Conservation (phyloP, 2,113 vertebrate genomes). For the Stigmatopora argus region DNA sequence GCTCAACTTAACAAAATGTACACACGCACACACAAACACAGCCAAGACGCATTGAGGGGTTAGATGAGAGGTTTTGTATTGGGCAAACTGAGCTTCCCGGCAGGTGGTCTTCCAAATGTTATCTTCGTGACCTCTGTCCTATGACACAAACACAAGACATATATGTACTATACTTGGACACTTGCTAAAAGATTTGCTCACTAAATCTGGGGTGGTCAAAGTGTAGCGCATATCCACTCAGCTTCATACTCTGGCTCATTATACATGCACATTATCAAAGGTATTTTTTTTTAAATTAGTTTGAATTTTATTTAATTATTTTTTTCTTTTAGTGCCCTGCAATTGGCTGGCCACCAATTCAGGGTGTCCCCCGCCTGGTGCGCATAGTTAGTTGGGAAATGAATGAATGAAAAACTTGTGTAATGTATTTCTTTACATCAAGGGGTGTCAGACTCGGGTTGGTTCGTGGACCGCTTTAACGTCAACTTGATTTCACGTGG, state of each 20-base stretch:
- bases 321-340: too few species aligned
- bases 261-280: background rate
- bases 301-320: too few species aligned
- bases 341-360: too few species aligned
- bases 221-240: background rate
- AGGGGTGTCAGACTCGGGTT: too few species aligned
- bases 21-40: constrained; percentile 23
- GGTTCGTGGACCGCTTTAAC: too few species aligned
- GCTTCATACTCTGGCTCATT: background rate
- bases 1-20: constrained; percentile 14
- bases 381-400: too few species aligned
- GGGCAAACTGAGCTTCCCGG: constrained; percentile 55
- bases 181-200: constrained; percentile 25
- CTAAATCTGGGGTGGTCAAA: constrained; percentile 11
- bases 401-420: too few species aligned
- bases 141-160: constrained; percentile 21
- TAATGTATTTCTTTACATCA: too few species aligned
- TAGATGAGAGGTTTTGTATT: constrained; percentile 50
- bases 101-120: constrained; percentile 67
- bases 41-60: constrained; percentile 6
- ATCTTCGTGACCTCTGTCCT: constrained; percentile 63
- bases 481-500: too few species aligned
- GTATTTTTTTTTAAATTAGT: too few species aligned
- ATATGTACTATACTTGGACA: constrained; percentile 6
- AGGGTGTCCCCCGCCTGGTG: too few species aligned